Evolutionary conservation across 2,888 invertebrate species (phyloP), one percentile per base, ranked within the genome.

Genomic region (Petrophora chlorosata): DNA sequence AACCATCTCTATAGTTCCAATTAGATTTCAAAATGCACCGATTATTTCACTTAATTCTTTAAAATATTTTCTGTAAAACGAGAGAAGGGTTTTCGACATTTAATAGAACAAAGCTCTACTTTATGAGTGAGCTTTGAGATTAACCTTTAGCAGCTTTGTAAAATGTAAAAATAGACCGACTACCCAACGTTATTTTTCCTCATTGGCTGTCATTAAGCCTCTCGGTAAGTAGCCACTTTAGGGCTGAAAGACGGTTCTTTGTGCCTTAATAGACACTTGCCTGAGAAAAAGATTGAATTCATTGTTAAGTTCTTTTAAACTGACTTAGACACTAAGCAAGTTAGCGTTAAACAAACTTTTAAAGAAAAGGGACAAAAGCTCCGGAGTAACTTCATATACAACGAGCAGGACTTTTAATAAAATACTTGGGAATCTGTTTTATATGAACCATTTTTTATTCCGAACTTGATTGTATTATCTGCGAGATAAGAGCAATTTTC

Each of bases 351-450:
- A 69, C 66, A 70, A 73, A 73, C 65, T 67, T 69, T 66, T 55
- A 45, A 62, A 64, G 59, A 60, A 65, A 67, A 58, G 55, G 55
- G 50, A 61, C 61, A 68, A 68, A 38, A 67, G 64, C 64, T 62
- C 47, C 22, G 63, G 57, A 57, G 62, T 63, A 66, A 63, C 52
- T 65, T 70, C 67, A 75, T 67, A 65, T 69, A 59, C 69, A 70
- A 67, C 65, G 65, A 67, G 66, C 59, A 43, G 66, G 74, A 76
- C 66, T 73, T 77, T 73, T 70, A 75, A 71, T 73, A 74, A 74
- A 72, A 72, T 65, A 65, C 64, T 71, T 73, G 50, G 61, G 49
- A 70, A 70, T 72, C 63, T 62, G 64, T 68, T 63, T 67, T 63
- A 63, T 65, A 63, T 65, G 60, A 56, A 60, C 56, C 61, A 56